phyloP scores from a whole-genome alignment of 2,113 vertebrate genomes.

The Phoenicopterus ruber region DNA sequence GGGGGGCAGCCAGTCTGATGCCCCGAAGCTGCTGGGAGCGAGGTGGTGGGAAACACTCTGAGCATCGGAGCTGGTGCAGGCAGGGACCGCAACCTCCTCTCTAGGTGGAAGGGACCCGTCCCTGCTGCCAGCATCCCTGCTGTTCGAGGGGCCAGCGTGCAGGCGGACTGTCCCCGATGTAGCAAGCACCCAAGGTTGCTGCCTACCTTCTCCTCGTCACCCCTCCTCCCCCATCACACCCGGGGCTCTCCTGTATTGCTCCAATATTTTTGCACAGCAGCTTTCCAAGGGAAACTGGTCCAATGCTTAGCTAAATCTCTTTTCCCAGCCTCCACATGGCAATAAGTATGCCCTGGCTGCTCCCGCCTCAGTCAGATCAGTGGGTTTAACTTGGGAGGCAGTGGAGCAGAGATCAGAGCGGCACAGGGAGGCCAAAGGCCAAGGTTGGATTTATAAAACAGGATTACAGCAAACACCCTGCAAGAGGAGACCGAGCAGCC shows the following conservation, averaged over 20 bases:
- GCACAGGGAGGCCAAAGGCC: constrained; percentile 3
- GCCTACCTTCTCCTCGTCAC: not conserved
- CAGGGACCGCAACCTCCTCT: not conserved
- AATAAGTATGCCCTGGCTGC: not conserved
- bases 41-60: accelerated
- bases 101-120: not conserved
- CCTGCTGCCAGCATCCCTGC: not conserved
- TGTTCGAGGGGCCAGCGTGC: accelerated
- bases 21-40: not conserved
- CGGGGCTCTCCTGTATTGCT: not conserved
- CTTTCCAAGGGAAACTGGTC: not conserved
- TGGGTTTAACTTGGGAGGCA: constrained; percentile 18
- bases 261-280: not conserved
- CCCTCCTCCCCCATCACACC: not conserved
- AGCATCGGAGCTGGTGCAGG: not conserved
- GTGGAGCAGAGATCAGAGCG: not conserved
- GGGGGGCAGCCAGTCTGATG: not conserved
- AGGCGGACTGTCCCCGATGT: not conserved
- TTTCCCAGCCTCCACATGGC: not conserved
- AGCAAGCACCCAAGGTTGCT: not conserved
- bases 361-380: not conserved
- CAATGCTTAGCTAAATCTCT: not conserved
- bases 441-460: not conserved
- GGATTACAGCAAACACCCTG: not conserved
- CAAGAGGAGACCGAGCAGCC: not conserved